phyloP scores from a whole-genome alignment of 2,113 vertebrate species.

The Lethenteron reissneri region DNA sequence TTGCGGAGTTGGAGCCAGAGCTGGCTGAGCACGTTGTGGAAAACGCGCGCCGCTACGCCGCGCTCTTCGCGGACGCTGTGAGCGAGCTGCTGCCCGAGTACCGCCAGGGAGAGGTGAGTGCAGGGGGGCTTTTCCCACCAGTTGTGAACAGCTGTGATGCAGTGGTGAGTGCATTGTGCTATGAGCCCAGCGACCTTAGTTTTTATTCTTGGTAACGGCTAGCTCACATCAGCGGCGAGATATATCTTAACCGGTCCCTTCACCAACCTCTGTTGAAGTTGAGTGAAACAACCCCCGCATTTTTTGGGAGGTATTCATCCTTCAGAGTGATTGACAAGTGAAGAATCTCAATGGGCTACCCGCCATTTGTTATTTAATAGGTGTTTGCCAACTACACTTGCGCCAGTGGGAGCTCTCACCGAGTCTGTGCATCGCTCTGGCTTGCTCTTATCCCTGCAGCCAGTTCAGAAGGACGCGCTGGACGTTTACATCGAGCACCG shows the following conservation, averaged over 20 bases:
- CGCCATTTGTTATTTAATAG: neutral
- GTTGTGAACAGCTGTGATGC: too few relatives aligned
- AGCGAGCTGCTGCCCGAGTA: conserved; percentile 52
- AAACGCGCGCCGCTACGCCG: conserved; percentile 44
- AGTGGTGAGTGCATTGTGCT: too few relatives aligned
- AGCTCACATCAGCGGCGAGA: too few relatives aligned
- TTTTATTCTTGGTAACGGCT: too few relatives aligned
- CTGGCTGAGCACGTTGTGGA: conserved; percentile 54
- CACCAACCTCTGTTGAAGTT: too few relatives aligned
- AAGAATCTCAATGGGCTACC: neutral
- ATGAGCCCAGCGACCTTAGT: too few relatives aligned
- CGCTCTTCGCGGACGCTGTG: conserved; percentile 41
- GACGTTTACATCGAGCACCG: conserved; percentile 75
- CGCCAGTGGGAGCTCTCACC: neutral
- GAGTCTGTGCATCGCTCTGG: neutral
- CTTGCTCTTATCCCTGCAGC: conserved; percentile 15
- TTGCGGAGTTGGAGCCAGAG: conserved; percentile 53
- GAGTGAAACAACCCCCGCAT: too few relatives aligned
- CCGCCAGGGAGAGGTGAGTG: conserved; percentile 34
- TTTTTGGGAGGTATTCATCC: too few relatives aligned
- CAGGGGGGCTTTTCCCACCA: neutral
- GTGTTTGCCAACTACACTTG: neutral
- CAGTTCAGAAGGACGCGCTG: conserved; percentile 45
- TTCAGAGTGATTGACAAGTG: neutral
- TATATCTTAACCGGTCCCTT: too few relatives aligned